Evolutionary conservation across 2,797 vertebrate genomes (phyloP).

Genomic region (Micrastur ruficollis): DNA sequence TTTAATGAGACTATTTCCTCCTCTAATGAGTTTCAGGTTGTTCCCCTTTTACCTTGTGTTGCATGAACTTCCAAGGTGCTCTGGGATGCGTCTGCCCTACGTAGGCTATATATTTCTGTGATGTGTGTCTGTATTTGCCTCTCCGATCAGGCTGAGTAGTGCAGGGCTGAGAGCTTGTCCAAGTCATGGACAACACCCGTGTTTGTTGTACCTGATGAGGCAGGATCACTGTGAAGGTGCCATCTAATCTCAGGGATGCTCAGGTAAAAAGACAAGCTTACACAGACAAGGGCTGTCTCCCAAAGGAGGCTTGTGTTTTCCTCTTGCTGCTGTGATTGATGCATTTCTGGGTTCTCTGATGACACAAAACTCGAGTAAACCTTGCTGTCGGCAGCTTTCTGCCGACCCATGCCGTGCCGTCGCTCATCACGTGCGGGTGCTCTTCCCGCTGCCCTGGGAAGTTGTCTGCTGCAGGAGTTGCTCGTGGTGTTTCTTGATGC

Average conservation of each 20-base stretch:
- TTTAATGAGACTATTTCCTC: background rate
- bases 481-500: background rate
- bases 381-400: background rate
- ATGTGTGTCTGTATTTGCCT: background rate
- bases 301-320: background rate
- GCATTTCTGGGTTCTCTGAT: background rate
- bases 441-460: background rate
- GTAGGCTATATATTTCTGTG: background rate
- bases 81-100: background rate
- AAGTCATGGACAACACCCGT: accelerated
- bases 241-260: accelerated
- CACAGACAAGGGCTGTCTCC: background rate
- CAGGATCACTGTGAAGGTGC: background rate
- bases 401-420: background rate
- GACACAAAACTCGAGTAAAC: no score
- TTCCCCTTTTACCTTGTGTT: background rate
- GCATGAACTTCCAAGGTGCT: background rate
- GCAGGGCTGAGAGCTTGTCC: background rate
- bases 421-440: background rate
- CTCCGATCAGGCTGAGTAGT: background rate
- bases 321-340: background rate
- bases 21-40: background rate
- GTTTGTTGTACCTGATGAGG: background rate
- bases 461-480: accelerated
- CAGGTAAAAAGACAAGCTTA: background rate